A percentile compares a stretch with the other conserved stretches of the same genome.
Evolutionary conservation across 2,797 vertebrate genomes (phyloP).

Genomic region (Apogon hyalosoma): DNA sequence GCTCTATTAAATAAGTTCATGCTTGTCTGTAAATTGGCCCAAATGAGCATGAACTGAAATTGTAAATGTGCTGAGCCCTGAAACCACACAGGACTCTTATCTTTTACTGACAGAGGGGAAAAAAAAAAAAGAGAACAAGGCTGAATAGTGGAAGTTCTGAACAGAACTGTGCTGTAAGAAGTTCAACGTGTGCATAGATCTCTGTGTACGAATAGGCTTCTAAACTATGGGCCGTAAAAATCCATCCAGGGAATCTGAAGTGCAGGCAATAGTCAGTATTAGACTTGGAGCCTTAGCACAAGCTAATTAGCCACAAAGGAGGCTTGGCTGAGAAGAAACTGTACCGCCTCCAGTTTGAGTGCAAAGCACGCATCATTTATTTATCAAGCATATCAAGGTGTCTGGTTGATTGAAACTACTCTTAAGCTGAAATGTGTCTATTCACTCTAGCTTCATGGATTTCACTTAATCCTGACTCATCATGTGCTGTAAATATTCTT

Average conservation of each 20-base stretch:
- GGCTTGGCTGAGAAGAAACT: slow-evolving; percentile 37
- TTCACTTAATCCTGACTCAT: slow-evolving; percentile 44
- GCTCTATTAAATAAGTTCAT: slow-evolving; percentile 6
- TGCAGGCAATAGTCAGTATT: slow-evolving; percentile 29
- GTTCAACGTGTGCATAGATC: slow-evolving; percentile 2
- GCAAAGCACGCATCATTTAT: slow-evolving; percentile 47
- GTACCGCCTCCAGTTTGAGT: slow-evolving; percentile 46
- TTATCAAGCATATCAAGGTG: slow-evolving; percentile 39
- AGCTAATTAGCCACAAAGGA: slow-evolving; percentile 71
- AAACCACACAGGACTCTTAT: slow-evolving; percentile 16
- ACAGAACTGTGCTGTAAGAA: neutral
- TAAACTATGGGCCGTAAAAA: slow-evolving; percentile 18
- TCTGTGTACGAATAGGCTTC: neutral
- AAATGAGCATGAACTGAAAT: neutral
- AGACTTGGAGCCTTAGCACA: slow-evolving; percentile 46
- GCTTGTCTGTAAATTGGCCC: slow-evolving; percentile 14
- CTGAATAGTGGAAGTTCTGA: neutral
- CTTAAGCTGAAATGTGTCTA: slow-evolving; percentile 27
- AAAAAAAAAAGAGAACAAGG: neutral
- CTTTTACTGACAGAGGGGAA: neutral
- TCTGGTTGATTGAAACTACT: slow-evolving; percentile 21
- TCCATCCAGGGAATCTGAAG: slow-evolving; percentile 14
- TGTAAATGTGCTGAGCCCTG: slow-evolving; percentile 20
- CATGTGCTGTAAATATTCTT: slow-evolving; percentile 25
- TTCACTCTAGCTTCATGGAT: slow-evolving; percentile 19